A percentile compares a stretch with the other conserved stretches of the same genome.
phyloP scores from a whole-genome alignment of 2,797 vertebrate species.

The Dendrocincla fuliginosa region DNA sequence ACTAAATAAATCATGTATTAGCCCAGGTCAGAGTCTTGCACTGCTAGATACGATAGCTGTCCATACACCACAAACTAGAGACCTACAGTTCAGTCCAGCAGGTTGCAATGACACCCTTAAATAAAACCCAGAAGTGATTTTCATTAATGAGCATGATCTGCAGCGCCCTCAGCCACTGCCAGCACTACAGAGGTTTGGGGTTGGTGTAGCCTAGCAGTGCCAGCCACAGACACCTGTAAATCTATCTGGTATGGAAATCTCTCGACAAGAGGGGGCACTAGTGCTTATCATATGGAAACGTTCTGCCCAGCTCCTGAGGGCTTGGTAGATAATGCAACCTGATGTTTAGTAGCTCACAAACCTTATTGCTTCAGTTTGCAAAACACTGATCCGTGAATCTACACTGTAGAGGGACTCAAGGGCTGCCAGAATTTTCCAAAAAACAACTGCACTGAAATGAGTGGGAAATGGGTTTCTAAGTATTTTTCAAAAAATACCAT shows the following conservation, averaged over 20 bases:
- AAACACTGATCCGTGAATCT: neutral
- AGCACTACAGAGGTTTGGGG: neutral
- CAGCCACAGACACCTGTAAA: neutral
- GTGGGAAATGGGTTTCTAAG: neutral
- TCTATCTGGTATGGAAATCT: neutral
- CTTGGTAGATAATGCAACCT: neutral
- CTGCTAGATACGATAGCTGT: neutral
- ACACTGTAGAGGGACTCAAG: neutral
- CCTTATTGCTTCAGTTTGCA: neutral
- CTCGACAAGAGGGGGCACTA: constrained; percentile 40
- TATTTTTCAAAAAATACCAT: neutral
- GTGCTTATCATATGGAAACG: neutral
- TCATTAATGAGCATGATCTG: neutral
- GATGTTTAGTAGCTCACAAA: neutral
- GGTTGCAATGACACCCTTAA: neutral
- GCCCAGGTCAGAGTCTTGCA: neutral
- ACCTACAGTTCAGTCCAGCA: neutral
- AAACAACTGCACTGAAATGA: neutral
- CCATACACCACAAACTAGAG: neutral
- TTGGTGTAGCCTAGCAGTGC: neutral
- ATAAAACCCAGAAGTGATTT: neutral
- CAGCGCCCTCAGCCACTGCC: neutral
- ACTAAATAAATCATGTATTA: neutral
- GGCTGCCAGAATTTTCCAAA: neutral
- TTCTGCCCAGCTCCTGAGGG: neutral